Evolutionary conservation across 2,888 invertebrate genomes (phyloP), one percentile per base, ranked within the genome.

Genomic region (Helobdella robusta): DNA sequence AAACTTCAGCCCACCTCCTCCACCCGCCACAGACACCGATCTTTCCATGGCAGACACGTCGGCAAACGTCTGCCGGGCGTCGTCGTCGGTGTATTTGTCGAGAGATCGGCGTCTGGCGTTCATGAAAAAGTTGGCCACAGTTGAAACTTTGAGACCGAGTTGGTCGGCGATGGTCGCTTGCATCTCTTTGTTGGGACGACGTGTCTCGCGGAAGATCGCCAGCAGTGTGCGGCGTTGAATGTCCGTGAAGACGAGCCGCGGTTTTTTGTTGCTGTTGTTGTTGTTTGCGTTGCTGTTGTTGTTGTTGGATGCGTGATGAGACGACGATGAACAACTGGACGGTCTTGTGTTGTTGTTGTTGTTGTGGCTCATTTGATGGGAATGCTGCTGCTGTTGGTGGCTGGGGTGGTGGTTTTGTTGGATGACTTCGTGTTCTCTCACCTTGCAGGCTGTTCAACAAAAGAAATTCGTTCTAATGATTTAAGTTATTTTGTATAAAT

Each of bases 131-230:
- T 98, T 98, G 61, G 97, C 95, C 67, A 97, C 95, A 15, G 97
- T 97, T 64, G 93, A 93, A 64, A 95, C 93, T 79, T 95, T 94
- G 72, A 97, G 84, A 69, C 95, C 94, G 74, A 97, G 83, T 80
- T 97, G 95, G 73, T 95, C 85, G 34, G 95, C 95, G 83, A 97
- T 97, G 75, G 95, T 97, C 76, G 95, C 92, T 84, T 97, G 97
- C 97, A 97, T 97, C 83, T 97, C 97, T 83, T 97, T 97, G 73
- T 93, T 94, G 74, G 97, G 97, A 82, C 97, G 85, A 82, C 97
- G 95, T 69, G 97, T 97, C 85, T 97, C 97, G 91, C 97, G 97
- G 87, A 97, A 97, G 86, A 97, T 97, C 85, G 95, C 97, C 86
- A 97, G 95, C 81, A 99, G 88, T 81, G 98, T 98, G 84, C 97